Evolutionary conservation across 1,140 invertebrate genomes (phyloP), one percentile per base, ranked within the genome.

Genomic region (Cotesia chilonis): DNA sequence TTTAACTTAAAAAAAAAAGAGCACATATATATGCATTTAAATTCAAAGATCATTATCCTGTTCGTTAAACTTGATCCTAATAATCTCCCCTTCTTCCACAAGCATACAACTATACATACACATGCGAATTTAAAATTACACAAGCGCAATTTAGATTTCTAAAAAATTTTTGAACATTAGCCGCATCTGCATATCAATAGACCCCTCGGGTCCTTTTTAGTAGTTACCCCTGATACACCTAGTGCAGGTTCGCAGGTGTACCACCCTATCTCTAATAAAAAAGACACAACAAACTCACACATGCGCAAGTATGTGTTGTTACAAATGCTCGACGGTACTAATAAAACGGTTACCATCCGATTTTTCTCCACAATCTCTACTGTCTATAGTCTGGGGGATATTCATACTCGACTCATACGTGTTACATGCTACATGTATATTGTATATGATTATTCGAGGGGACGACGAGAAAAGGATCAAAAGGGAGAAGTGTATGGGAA

Each of bases 161-260:
- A 2, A 47, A 47, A 47, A 28, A 47, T 47, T 47, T 47, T 47
- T 47, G 6, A 47, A 47, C 41, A 47, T 47, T 47, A 9, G 41
- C 41, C 10, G 5, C 63, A 86, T 85, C 79, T 86, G 74, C 85
- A 85, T 86, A 82, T 86, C 79, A 86, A 86, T 84, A 67, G 81
- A 77, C 78, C 77, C 77, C 64, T 37, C 41, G 51, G 55, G 36
- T 47, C 41, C 41, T 47, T 47, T 47, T 47, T 47, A 47, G 41
- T 47, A 9, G 41, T 6, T 57, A 54, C 36, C 52, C 64, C 28
- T 80, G 76, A 78, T 78, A 80, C 78, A 75, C 63, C 63, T 47
- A 20, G 17, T 38, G 63, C 63, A 79, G 79, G 80, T 78, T 81
- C 77, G 83, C 85, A 86, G 85, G 85, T 86, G 85, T 82, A 85